Evolutionary conservation across 2,888 invertebrate species (phyloP), one percentile per base, ranked within the genome.

Genomic region (Gastracanthus pulcherrimus): DNA sequence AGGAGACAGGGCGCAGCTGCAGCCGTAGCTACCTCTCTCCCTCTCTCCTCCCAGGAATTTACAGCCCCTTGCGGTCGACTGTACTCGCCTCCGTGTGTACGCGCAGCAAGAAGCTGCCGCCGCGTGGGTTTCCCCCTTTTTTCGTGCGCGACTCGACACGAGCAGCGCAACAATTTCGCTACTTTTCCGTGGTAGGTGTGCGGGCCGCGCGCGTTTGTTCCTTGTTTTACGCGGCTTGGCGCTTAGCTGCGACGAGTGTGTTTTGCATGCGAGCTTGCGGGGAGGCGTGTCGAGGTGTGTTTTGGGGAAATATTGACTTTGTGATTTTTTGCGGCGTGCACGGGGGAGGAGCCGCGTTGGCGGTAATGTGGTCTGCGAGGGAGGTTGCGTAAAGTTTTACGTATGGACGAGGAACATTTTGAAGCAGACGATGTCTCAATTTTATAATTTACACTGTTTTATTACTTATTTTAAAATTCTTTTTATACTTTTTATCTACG

Each of bases 31-130:
- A n/a, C n/a, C n/a, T n/a, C n/a, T n/a, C n/a, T n/a, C n/a, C n/a
- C n/a, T n/a, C n/a, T n/a, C n/a, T n/a, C n/a, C n/a, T n/a, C 87
- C 45, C 41, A 41, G 76, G 86, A 69, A 89, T 88, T 84, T 75
- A 80, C 83, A 75, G 62, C 84, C 82, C 76, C 84, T n/a, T 80
- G 75, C 69, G 80, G 80, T 80, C 69, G 55, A n/a, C n/a, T n/a
- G n/a, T 41, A 41, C 41, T 64, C 58, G n/a, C 51, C 11, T 55
- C 55, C 62, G 7, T 13, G 36, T 23, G 26, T 11, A 23, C 23
- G 23, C 58, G 11, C n/a, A n/a, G n/a, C n/a, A n/a, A n/a, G n/a
- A n/a, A n/a, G n/a, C n/a, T n/a, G n/a, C n/a, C n/a, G n/a, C n/a
- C 9, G 0, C 5, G 67, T 16, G 29, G 45, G 29, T 19, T 45